phyloP scores from a whole-genome alignment of 2,888 invertebrate species.

The Ectemnius cavifrons region DNA sequence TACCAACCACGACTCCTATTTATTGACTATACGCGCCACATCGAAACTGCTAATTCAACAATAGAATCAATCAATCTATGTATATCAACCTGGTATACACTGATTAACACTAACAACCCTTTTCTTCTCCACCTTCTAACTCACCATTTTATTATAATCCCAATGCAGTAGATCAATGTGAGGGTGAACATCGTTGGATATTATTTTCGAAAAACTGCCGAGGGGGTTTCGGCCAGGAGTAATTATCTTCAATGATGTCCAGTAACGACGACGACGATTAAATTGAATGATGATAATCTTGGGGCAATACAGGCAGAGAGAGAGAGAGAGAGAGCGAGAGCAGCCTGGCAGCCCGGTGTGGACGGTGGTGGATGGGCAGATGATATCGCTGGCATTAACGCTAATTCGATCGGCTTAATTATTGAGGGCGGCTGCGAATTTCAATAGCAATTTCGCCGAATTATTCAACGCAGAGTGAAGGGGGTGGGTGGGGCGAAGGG shows the following conservation, averaged over 20 bases:
- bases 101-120: slow-evolving; percentile 17
- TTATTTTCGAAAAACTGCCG: too few relatives aligned
- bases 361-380: slow-evolving; percentile 28
- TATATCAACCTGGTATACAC: slow-evolving; percentile 19
- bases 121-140: too few relatives aligned
- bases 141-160: too few relatives aligned
- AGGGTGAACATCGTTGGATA: too few relatives aligned
- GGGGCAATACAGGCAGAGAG: slow-evolving; percentile 5
- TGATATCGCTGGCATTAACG: too few relatives aligned
- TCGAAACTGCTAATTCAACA: slow-evolving; percentile 16
- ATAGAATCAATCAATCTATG: slow-evolving; percentile 41
- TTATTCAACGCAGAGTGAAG: too few relatives aligned
- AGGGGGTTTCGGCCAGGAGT: slow-evolving; percentile 4
- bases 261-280: slow-evolving; percentile 23
- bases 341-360: slow-evolving; percentile 22
- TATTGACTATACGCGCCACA: background rate
- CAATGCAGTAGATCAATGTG: too few relatives aligned
- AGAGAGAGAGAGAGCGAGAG: too few relatives aligned
- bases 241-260: slow-evolving; percentile 18
- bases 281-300: slow-evolving; percentile 16
- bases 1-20: background rate
- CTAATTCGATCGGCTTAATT: too few relatives aligned
- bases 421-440: too few relatives aligned
- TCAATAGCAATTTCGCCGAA: too few relatives aligned
- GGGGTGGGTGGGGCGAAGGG: too few relatives aligned